Evolutionary conservation across 2,888 invertebrate species (phyloP).

Genomic region (Phanerotoma sp.): DNA sequence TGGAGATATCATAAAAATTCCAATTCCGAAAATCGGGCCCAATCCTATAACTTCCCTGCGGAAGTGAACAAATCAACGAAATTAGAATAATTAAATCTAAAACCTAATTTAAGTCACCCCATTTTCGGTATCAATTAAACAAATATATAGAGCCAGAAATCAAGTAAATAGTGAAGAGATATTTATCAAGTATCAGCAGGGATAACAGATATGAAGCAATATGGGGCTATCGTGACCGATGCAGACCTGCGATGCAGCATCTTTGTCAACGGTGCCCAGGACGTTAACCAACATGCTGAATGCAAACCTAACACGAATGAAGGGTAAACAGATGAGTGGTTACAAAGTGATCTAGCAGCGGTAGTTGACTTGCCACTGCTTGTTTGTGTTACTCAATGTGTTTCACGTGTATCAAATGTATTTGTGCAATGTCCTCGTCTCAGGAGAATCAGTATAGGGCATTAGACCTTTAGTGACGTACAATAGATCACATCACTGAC

Average conservation of each 20-base stretch:
- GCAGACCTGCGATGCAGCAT: constrained; percentile 4
- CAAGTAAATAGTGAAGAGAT: too few relatives aligned
- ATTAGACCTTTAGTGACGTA: neutral
- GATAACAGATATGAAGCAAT: too few relatives aligned
- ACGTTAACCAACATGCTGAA: constrained; percentile 11
- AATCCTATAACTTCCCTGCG: too few relatives aligned
- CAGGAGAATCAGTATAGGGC: neutral
- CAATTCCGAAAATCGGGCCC: too few relatives aligned
- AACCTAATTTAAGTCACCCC: too few relatives aligned
- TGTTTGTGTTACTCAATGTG: neutral
- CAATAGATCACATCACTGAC: neutral
- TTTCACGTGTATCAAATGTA: neutral
- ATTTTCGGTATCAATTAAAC: neutral
- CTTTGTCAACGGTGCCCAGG: constrained; percentile 7
- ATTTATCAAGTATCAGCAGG: too few relatives aligned
- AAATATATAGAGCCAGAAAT: too few relatives aligned
- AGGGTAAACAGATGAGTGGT: constrained; percentile 19
- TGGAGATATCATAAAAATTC: too few relatives aligned
- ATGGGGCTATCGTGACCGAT: too few relatives aligned
- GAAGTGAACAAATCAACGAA: too few relatives aligned
- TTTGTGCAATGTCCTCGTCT: constrained; percentile 7
- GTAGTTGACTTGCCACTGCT: constrained; percentile 3
- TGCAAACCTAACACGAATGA: constrained; percentile 9
- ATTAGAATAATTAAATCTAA: too few relatives aligned
- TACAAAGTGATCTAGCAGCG: constrained; percentile 6